Evolutionary conservation across 2,113 vertebrate genomes (phyloP).

Genomic region (Zosterops japonicus): DNA sequence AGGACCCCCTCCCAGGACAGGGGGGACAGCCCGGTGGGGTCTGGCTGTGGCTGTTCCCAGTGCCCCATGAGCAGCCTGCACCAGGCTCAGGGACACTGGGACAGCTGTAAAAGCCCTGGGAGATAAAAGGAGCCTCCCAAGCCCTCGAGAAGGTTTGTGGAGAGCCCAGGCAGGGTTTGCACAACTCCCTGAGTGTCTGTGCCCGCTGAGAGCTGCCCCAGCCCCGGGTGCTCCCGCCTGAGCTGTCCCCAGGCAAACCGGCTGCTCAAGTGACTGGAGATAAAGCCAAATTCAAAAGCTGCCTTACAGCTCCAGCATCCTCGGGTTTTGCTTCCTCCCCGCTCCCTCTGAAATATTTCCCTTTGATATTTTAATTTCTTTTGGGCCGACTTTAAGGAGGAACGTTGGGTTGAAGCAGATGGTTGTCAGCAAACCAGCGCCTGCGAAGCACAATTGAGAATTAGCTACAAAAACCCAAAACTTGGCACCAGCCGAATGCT

Average conservation of each 20-base stretch:
- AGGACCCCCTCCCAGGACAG: not conserved
- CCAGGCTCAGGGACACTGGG: rapidly evolving
- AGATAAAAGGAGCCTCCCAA: rapidly evolving
- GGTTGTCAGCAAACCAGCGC: slow-evolving; percentile 67
- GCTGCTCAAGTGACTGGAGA: not conserved
- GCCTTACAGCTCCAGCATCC: slow-evolving; percentile 14
- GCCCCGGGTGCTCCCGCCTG: not conserved
- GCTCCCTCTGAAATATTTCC: slow-evolving; percentile 41
- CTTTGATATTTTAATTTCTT: slow-evolving; percentile 73
- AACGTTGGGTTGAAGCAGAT: slow-evolving; percentile 67
- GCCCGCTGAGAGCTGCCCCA: rapidly evolving
- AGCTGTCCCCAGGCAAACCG: not conserved
- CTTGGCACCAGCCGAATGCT: slow-evolving; percentile 49
- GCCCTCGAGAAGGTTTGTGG: rapidly evolving
- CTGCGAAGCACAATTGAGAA: slow-evolving; percentile 72
- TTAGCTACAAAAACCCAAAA: slow-evolving; percentile 61
- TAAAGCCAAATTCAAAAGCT: not conserved
- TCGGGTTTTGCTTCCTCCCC: not conserved
- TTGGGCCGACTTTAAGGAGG: slow-evolving; percentile 48
- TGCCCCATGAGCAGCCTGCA: rapidly evolving
- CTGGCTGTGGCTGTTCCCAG: rapidly evolving
- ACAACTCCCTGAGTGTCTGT: rapidly evolving
- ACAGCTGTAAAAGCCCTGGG: rapidly evolving
- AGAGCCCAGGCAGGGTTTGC: not conserved
- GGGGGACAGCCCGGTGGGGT: rapidly evolving